Conservation (phyloP, 2,113 vertebrate genomes). For the Heteronetta atricapilla region DNA sequence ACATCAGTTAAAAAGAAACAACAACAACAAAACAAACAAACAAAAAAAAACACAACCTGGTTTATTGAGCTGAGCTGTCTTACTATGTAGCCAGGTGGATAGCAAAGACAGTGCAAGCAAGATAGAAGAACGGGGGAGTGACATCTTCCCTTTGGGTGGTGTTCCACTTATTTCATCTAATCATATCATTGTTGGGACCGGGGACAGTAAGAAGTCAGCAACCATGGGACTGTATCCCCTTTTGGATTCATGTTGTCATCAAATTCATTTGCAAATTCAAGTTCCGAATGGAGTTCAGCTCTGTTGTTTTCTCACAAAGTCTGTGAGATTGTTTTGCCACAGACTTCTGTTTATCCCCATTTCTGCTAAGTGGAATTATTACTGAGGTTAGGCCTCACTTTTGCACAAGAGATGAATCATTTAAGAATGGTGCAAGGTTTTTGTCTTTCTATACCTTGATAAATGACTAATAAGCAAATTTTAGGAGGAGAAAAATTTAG, state of each 20-base stretch:
- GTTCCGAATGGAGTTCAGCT: background rate
- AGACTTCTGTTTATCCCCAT: background rate
- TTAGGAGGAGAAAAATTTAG: background rate
- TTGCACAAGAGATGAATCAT: background rate
- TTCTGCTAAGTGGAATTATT: background rate
- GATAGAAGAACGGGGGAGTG: rapidly evolving
- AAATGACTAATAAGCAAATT: background rate
- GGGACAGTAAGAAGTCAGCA: background rate
- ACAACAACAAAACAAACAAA: too few relatives aligned
- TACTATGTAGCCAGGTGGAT: background rate
- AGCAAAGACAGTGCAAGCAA: background rate
- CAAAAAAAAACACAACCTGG: too few relatives aligned
- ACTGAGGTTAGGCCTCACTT: background rate
- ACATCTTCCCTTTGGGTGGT: background rate
- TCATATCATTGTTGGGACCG: background rate
- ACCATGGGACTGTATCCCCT: background rate
- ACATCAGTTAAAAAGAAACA: background rate
- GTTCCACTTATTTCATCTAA: background rate
- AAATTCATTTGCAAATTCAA: background rate
- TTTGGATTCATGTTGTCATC: background rate
- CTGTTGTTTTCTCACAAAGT: background rate
- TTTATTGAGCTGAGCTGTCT: background rate
- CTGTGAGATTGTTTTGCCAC: background rate
- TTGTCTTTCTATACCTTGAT: background rate
- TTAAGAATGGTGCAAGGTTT: background rate